phyloP scores from a whole-genome alignment of 2,797 vertebrate species.

The Rhabdophis nuchalis region DNA sequence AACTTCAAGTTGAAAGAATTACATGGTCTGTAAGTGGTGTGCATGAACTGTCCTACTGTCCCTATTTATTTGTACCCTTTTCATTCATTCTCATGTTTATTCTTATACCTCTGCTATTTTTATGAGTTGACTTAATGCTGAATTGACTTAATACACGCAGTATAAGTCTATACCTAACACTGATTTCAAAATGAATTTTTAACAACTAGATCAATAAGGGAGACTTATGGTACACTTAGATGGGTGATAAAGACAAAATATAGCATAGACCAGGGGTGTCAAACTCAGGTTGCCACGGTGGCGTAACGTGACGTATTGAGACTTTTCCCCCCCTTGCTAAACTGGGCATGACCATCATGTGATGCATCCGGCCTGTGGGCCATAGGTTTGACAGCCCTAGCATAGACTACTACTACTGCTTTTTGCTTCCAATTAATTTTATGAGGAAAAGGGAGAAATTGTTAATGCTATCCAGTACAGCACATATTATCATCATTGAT shows the following conservation, averaged over 20 bases:
- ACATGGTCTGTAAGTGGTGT: not conserved
- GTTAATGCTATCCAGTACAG: not conserved
- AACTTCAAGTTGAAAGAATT: not conserved
- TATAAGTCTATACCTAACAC: not conserved
- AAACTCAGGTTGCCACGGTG: too few relatives aligned
- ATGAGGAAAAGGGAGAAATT: not conserved
- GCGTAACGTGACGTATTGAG: too few relatives aligned
- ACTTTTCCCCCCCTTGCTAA: too few relatives aligned
- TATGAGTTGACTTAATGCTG: not conserved
- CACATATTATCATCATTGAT: not conserved
- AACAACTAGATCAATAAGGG: not conserved
- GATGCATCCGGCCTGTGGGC: too few relatives aligned
- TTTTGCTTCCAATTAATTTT: not conserved
- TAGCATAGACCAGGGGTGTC: not conserved
- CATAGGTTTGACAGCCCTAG: too few relatives aligned
- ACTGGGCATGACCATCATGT: too few relatives aligned
- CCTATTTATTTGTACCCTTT: too few relatives aligned
- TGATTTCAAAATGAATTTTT: not conserved
- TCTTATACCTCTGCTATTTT: not conserved
- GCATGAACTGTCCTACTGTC: too few relatives aligned
- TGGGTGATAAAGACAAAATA: not conserved
- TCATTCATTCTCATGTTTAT: too few relatives aligned
- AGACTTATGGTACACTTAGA: not conserved
- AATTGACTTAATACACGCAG: not conserved
- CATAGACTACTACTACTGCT: not conserved